phyloP scores from a whole-genome alignment of 2,888 invertebrate genomes.

The Sympetrum striolatum region DNA sequence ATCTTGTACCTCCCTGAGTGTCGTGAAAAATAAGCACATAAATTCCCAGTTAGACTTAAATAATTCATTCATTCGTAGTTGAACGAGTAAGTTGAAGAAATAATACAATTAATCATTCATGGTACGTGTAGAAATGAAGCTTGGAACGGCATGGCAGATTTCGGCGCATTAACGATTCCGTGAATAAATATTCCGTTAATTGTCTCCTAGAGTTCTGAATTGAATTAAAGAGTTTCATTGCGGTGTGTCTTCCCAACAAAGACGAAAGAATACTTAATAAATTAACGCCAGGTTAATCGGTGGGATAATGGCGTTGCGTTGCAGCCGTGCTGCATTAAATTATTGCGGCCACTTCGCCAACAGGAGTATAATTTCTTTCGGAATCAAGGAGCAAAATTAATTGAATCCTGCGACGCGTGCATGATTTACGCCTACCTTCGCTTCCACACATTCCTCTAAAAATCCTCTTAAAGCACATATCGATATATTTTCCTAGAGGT shows the following conservation, averaged over 20 bases:
- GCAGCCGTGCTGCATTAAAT: conserved; percentile 18
- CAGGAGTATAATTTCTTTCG: not conserved
- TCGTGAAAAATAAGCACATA: not conserved
- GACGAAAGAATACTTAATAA: not conserved
- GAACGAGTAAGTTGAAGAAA: not conserved
- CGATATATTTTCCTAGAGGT: too few species aligned
- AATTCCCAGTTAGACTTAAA: not conserved
- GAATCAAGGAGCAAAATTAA: conserved; percentile 25
- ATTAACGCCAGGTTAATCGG: conserved; percentile 18
- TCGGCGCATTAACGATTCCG: not conserved
- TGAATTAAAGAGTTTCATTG: not conserved
- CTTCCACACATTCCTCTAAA: conserved; percentile 12
- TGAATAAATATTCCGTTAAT: not conserved
- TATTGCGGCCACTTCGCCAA: not conserved
- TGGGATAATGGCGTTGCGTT: conserved; percentile 26
- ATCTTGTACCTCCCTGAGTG: not conserved
- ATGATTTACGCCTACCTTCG: conserved; percentile 11
- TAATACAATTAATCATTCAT: not conserved
- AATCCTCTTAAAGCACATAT: not conserved
- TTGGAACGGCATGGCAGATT: not conserved
- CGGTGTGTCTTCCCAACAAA: not conserved
- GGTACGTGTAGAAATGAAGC: not conserved
- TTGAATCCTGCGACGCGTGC: not conserved
- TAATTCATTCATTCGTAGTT: not conserved
- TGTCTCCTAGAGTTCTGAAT: not conserved